Evolutionary conservation across 2,888 invertebrate species (phyloP), one percentile per base, ranked within the genome.

Genomic region (Cephalotes varians): DNA sequence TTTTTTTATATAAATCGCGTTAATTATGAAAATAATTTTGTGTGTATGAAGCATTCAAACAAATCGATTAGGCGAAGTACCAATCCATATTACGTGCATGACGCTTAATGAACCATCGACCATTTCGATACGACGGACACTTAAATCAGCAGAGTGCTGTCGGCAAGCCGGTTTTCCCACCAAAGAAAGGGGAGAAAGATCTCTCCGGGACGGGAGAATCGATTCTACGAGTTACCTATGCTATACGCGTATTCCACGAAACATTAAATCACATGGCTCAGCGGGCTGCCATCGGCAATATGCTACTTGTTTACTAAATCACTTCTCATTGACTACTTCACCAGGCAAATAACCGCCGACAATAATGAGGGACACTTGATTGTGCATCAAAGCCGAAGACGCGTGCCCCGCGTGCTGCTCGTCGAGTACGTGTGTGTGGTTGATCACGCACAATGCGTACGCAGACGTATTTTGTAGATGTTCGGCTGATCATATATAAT

Each of bases 271-370:
- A 93, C 85, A 92, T 90, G 91, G 89, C 49, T 86, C 83, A 87
- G 47, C 87, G 91, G 83, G 73, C 90, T 84, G 90, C 91, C 93
- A 91, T 92, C 91, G 91, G 88, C 94, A 94, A 93, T 94, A 94
- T 94, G 94, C 93, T 94, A 93, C 94, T 93, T 93, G 93, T 94
- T 93, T 94, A 91, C 93, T 86, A 87, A 93, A 93, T 91, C 91
- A 88, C 86, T 89, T 87, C 89, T 89, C 91, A 90, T 91, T 91
- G 90, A 91, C 91, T 90, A 90, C 84, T 84, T 77, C 83, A 82
- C 88, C 87, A 72, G 85, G 84, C 90, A 91, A 92, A 92, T 90
- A 92, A 91, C 90, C 90, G 83, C 88, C 81, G 58, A 90, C 86
- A 87, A 88, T 90, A 90, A 92, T 87, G 90, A 90, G 90, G 87